Base-by-base conservation (phyloP, 2,113 vertebrate genomes). In the Myrmecophaga tridactyla region DNA sequence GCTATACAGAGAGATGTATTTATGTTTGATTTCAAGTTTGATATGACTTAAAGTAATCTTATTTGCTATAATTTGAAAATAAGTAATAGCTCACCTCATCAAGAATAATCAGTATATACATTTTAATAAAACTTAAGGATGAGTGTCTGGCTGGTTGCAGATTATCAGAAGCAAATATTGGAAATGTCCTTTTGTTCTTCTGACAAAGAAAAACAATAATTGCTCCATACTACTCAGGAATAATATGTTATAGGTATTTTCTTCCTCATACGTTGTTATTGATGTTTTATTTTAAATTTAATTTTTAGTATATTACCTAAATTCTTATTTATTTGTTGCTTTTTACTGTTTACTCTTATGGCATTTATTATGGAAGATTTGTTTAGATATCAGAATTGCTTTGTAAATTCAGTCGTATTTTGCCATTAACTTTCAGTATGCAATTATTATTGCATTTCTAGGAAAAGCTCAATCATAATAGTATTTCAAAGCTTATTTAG, bases 21-120 rank as follows among this genome's bases (percentile, higher is more conserved):
- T 86, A 87, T 41, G 1, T 90, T 87, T 67, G 23, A 89, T 87
- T 36, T 41, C 67, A 0, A 62, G 21, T 31, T 86, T 82, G 31
- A 76, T 60, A 65, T 92, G 63, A 46, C 92, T 89, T 51, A 73
- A 91, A 84, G n/a, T 90, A 92, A 78, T 86, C 53, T 89, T 70
- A n/a, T 60, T 90, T 94, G 8, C 39, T 75, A 12, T 60, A 89
- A 95, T 70, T 95, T 93, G 82, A 83, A 81, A 83, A 76, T 2
- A 53, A 63, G 43, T 85, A 89, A 34, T 39, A 53, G 58, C 51
- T 78, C 9, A 65, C 36, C 72, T 95, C n/a, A 86, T 76, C 39
- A 27, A 92, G 43, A 53, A 69, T 77, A 76, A 63, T 58, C 5
- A 86, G 48, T 81, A 39, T 7, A 23, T n/a, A 27, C 1, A 67